Conservation (phyloP, 2,888 invertebrate genomes). For the Pammene fasciana region DNA sequence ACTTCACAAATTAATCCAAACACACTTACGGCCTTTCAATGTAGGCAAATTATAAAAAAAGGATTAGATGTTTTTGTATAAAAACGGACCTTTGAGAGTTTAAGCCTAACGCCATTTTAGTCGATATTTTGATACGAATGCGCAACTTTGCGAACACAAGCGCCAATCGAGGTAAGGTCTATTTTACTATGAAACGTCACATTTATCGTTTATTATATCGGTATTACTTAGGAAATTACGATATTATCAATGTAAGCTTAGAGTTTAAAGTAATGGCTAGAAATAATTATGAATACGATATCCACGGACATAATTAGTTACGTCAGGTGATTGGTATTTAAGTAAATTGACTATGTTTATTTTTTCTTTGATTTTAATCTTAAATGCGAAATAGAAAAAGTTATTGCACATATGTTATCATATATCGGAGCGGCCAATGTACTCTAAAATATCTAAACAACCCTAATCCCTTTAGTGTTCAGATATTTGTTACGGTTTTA, state of each 20-base stretch:
- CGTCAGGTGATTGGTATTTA: background rate
- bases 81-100: no score
- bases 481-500: no score
- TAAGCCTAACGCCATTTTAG: no score
- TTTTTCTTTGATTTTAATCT: background rate
- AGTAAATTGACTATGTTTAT: background rate
- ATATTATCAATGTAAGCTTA: conserved; percentile 6
- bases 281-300: conserved; percentile 3
- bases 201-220: background rate
- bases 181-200: background rate
- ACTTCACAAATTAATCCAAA: conserved; percentile 6
- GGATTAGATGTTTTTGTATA: no score
- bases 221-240: conserved; percentile 1
- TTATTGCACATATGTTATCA: no score
- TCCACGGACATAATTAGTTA: background rate
- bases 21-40: background rate
- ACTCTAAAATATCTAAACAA: no score
- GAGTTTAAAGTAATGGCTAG: background rate
- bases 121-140: no score
- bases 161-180: no score
- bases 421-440: no score
- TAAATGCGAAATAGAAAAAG: background rate
- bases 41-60: no score
- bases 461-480: no score
- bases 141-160: no score